Conservation (phyloP, 2,888 invertebrate species). For the Escarpia spicata region DNA sequence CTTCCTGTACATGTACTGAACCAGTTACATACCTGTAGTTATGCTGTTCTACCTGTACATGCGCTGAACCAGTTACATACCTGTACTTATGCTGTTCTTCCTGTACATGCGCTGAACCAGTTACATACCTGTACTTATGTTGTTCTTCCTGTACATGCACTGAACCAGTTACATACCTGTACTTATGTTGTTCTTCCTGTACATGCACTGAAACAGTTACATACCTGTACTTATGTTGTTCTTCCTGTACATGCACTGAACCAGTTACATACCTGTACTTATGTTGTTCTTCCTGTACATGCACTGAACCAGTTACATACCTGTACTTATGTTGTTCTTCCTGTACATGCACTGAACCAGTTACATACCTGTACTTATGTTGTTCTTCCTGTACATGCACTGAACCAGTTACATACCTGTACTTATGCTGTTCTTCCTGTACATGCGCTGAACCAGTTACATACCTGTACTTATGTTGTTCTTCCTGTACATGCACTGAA, state of each 20-base stretch:
- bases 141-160: neutral
- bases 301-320: no score
- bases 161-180: neutral
- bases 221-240: conserved; percentile 71
- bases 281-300: conserved; percentile 76
- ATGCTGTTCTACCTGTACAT: conserved; percentile 76
- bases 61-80: no score
- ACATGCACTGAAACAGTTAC: conserved; percentile 58
- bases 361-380: conserved; percentile 66
- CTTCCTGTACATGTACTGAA: conserved; percentile 70
- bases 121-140: conserved; percentile 62
- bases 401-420: no score
- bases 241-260: conserved; percentile 70
- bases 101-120: conserved; percentile 64
- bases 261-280: conserved; percentile 59
- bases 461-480: conserved; percentile 71
- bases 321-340: conserved; percentile 75
- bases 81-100: conserved; percentile 75
- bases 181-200: conserved; percentile 76
- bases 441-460: conserved; percentile 58
- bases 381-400: conserved; percentile 74
- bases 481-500: conserved; percentile 70
- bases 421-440: conserved; percentile 76
- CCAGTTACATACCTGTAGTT: conserved; percentile 58
- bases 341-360: conserved; percentile 65